Percentiles rank a stretch among this genome's conserved stretches.
Conservation (phyloP, 2,797 vertebrate species). For the Morus bassanus region DNA sequence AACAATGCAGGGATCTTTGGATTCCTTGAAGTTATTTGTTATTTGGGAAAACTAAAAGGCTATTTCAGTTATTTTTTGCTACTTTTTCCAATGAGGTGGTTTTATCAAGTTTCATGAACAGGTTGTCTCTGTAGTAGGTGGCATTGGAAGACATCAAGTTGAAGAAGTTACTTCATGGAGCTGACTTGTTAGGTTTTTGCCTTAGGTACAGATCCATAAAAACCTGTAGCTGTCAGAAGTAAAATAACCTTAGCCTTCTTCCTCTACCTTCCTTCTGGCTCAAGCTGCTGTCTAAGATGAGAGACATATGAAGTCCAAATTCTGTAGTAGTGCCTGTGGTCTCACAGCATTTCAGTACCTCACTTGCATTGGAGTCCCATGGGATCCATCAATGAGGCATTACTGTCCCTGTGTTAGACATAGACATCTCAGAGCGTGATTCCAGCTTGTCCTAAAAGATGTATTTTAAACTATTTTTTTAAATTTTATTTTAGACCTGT, state of each 20-base stretch:
- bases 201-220: background rate
- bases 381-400: background rate
- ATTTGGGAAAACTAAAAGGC: background rate
- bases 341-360: background rate
- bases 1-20: background rate
- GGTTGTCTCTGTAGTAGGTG: background rate
- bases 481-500: background rate
- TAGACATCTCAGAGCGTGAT: background rate
- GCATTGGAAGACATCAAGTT: background rate
- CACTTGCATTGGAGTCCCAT: background rate
- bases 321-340: background rate
- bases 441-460: background rate
- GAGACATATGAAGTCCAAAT: background rate
- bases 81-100: background rate
- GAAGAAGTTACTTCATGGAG: background rate
- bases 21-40: background rate
- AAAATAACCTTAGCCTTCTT: background rate
- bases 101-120: background rate
- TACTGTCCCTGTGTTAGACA: background rate
- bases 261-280: background rate
- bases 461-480: background rate
- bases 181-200: background rate
- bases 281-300: background rate
- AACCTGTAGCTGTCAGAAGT: background rate
- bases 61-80: background rate